These are phyloP conservation scores for Arion vulgaris DNA, from an alignment of 1,140 invertebrate genomes.

Conservation along the genomic window DNA sequence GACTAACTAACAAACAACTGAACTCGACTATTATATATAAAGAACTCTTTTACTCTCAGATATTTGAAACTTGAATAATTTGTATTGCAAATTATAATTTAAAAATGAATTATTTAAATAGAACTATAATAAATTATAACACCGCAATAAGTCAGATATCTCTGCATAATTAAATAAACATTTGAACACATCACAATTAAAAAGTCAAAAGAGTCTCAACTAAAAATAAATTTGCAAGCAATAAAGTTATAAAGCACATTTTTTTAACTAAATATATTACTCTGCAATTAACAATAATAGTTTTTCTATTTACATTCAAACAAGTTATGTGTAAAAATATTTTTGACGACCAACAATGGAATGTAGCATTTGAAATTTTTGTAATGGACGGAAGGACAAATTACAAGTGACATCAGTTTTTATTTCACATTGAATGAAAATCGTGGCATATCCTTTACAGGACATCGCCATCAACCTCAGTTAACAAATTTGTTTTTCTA, in stretches of 20 bases:
- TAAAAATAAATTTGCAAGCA: not conserved
- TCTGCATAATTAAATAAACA: constrained; percentile 11
- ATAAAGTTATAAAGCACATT: not conserved
- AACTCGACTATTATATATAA: too few relatives aligned
- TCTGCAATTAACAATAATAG: not conserved
- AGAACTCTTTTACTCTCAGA: too few relatives aligned
- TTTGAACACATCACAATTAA: not conserved
- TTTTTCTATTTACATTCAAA: not conserved
- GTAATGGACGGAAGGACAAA: not conserved
- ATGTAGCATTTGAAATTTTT: not conserved
- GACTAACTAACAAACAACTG: too few relatives aligned
- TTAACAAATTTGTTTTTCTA: too few relatives aligned
- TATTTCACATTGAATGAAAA: too few relatives aligned
- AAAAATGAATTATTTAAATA: not conserved
- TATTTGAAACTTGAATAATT: too few relatives aligned
- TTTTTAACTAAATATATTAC: not conserved
- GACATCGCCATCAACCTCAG: too few relatives aligned
- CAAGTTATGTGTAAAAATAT: not conserved
- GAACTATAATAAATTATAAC: not conserved
- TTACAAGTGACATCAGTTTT: not conserved
- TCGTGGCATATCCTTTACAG: too few relatives aligned
- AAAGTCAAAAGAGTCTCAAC: not conserved
- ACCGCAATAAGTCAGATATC: not conserved
- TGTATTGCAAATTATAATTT: too few relatives aligned
- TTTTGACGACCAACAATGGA: not conserved